phyloP scores from a whole-genome alignment of 2,797 vertebrate genomes.

The Cuculus canorus region DNA sequence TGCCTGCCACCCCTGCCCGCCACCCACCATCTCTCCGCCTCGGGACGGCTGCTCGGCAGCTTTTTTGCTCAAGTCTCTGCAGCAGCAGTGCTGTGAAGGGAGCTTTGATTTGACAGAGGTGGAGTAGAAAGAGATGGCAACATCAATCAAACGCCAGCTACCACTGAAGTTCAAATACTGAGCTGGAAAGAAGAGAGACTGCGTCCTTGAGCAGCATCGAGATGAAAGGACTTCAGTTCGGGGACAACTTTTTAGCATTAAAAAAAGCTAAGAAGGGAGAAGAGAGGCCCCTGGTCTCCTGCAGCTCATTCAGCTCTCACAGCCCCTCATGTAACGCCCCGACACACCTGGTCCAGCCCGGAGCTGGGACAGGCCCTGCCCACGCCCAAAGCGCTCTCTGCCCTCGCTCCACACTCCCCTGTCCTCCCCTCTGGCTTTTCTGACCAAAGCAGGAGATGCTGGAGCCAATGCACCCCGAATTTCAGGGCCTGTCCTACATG shows the following conservation, averaged over 20 bases:
- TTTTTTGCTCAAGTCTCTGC: neutral
- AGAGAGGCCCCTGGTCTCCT: neutral
- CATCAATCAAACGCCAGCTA: conserved; percentile 33
- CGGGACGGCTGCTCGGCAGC: neutral
- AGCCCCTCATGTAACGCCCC: neutral
- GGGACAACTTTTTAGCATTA: neutral
- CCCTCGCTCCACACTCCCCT: neutral
- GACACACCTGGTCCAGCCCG: accelerated
- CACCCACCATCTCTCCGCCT: conserved; percentile 32
- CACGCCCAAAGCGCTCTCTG: neutral
- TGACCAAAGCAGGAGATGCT: neutral
- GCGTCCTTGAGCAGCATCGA: neutral
- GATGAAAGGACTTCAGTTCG: neutral
- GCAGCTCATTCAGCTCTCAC: accelerated
- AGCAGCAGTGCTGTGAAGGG: neutral
- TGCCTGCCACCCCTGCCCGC: conserved; percentile 28
- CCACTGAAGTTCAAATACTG: conserved; percentile 38
- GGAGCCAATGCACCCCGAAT: accelerated
- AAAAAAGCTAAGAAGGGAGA: neutral
- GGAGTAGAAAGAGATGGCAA: conserved; percentile 52
- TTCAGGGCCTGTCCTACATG: neutral
- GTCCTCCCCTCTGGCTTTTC: neutral
- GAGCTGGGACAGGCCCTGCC: neutral
- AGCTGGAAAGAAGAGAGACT: conserved; percentile 19
- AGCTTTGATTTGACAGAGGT: conserved; percentile 63